Evolutionary conservation across 2,797 vertebrate genomes (phyloP).

Genomic region (Sciurus carolinensis): DNA sequence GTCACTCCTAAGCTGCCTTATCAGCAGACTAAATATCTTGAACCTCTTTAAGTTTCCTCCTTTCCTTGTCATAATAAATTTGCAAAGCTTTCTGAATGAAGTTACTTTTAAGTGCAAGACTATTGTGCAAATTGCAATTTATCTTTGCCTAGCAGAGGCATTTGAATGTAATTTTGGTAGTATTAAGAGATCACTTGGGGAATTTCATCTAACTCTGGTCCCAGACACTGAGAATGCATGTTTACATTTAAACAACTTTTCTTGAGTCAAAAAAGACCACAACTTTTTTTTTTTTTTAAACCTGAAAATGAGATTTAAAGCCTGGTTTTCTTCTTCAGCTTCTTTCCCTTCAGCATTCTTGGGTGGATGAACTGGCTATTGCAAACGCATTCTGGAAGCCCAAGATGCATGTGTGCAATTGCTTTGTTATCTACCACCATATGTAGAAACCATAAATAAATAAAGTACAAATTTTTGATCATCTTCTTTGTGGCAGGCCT

Average conservation of each 20-base stretch:
- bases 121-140: slow-evolving; percentile 77
- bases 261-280: slow-evolving; percentile 20
- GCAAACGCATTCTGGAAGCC: not conserved
- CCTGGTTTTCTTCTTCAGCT: not conserved
- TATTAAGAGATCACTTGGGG: slow-evolving; percentile 78
- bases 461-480: not conserved
- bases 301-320: slow-evolving; percentile 45
- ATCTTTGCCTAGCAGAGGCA: slow-evolving; percentile 80
- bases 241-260: slow-evolving; percentile 71
- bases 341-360: not conserved
- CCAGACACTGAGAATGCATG: slow-evolving; percentile 61
- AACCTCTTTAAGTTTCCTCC: slow-evolving; percentile 12
- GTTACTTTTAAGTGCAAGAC: slow-evolving; percentile 83
- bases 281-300: slow-evolving; percentile 35
- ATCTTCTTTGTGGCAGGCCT: no score
- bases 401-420: not conserved
- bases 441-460: not conserved
- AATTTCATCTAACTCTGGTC: slow-evolving; percentile 58
- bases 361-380: not conserved
- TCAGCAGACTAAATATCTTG: slow-evolving; percentile 66
- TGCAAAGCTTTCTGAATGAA: slow-evolving; percentile 67
- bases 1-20: slow-evolving; percentile 51
- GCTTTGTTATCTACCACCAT: rapidly evolving
- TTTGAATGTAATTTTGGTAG: slow-evolving; percentile 70
- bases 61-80: slow-evolving; percentile 63